Evolutionary conservation across 1,140 invertebrate species (phyloP), one percentile per base, ranked within the genome.

Genomic region (Cheumatopsyche charites): DNA sequence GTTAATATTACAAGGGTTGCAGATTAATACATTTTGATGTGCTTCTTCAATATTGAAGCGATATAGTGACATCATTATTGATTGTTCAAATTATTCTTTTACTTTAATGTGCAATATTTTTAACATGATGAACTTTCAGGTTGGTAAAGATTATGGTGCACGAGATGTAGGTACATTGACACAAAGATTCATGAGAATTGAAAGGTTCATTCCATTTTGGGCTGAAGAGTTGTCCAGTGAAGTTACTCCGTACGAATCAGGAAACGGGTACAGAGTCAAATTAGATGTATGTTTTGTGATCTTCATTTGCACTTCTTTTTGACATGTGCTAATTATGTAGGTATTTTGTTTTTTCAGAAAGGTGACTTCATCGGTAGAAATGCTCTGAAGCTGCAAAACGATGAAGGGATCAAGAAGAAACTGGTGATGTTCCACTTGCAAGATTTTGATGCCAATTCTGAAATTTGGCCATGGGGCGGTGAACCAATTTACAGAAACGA

Each of bases 391-490:
- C 82, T 84, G 73, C 92, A 94, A 80, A 89, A 89, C 78, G 81
- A 88, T 61, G 80, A 87, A 70, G 92, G 92, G 5, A 88, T 94
- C 1, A 87, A 80, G 25, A 88, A 88, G 77, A 80, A 87, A 76
- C 85, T 93, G 68, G 89, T 92, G 1, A 88, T 94, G 78, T 89
- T 95, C 69, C 80, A 91, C 11, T 79, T 95, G 1, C 87, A 93
- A 68, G 86, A 91, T 77, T 88, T 92, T 77, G 89, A 94, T 82
- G 80, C 86, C 3, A 88, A 93, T 68, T 85, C 84, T 21, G 88
- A 94, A 81, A 86, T 91, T 17, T 94, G 91, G 91, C 89, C 92
- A 0, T 94, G 91, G 89, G 92, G 92, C 43, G 89, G 90, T 43
- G 93, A 95, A 79, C 91, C 92, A 0, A 86, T 95, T 68, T 95